Conservation (phyloP, 1,140 invertebrate species). For the Drosophila malerkotliana region DNA sequence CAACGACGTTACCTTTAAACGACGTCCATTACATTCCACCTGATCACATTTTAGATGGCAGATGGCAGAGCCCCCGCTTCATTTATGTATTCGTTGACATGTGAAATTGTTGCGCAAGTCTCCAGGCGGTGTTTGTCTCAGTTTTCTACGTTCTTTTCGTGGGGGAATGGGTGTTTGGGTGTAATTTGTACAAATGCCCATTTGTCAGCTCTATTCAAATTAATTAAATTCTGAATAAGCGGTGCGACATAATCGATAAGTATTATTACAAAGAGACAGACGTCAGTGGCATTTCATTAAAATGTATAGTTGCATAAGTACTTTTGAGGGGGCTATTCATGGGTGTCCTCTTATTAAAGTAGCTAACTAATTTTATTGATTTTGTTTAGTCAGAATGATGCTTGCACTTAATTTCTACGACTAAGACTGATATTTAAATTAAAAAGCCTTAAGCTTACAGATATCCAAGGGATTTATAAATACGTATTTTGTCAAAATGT, state of each 20-base stretch:
- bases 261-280: neutral
- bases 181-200: constrained; percentile 71
- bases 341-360: neutral
- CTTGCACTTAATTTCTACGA: too few relatives aligned
- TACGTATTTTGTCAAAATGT: too few relatives aligned
- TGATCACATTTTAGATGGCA: constrained; percentile 66
- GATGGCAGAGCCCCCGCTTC: constrained; percentile 11
- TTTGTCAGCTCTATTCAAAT: constrained; percentile 64
- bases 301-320: neutral
- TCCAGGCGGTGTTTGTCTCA: constrained; percentile 62
- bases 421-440: too few relatives aligned
- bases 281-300: neutral
- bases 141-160: constrained; percentile 23
- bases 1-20: constrained; percentile 10
- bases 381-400: neutral
- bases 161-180: constrained; percentile 30
- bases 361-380: neutral
- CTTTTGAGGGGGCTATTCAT: too few relatives aligned
- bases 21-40: constrained; percentile 53
- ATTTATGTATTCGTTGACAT: constrained; percentile 75
- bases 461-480: too few relatives aligned
- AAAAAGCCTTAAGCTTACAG: too few relatives aligned
- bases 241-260: neutral
- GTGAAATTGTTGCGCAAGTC: constrained; percentile 73
- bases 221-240: constrained; percentile 52